A percentile compares a stretch with the other conserved stretches of the same genome.
Conservation (phyloP, 2,888 invertebrate species). For the Spisula subtruncata region DNA sequence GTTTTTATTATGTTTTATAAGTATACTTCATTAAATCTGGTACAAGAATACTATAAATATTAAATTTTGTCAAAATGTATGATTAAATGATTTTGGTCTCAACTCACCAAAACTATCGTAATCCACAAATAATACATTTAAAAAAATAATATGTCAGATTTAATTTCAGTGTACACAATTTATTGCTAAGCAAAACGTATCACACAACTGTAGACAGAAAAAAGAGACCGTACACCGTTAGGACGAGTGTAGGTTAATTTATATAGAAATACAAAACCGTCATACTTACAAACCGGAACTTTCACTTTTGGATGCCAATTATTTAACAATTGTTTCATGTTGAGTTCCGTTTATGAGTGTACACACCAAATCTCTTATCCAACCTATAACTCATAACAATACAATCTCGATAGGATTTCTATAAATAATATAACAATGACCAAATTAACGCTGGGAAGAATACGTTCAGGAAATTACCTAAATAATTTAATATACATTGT, state of each 20-base stretch:
- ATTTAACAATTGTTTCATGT: neutral
- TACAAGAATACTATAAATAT: too few species aligned
- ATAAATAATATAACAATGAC: neutral
- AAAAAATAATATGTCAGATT: neutral
- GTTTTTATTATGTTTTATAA: too few species aligned
- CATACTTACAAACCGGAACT: conserved; percentile 14
- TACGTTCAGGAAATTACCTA: neutral
- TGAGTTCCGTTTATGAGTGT: neutral
- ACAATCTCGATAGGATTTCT: neutral
- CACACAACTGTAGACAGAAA: neutral
- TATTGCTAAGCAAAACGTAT: neutral
- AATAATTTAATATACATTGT: neutral
- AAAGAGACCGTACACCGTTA: neutral
- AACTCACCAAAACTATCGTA: neutral
- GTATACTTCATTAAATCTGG: too few species aligned
- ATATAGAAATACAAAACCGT: neutral
- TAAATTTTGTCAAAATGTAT: too few species aligned
- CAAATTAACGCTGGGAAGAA: neutral
- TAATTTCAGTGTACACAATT: neutral
- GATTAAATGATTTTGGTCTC: neutral
- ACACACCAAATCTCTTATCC: neutral
- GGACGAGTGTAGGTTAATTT: neutral
- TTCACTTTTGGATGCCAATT: conserved; percentile 19
- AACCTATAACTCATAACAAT: neutral
- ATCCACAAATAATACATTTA: neutral